Conservation (phyloP, 2,797 vertebrate genomes). For the Mormyrops boulengeri region DNA sequence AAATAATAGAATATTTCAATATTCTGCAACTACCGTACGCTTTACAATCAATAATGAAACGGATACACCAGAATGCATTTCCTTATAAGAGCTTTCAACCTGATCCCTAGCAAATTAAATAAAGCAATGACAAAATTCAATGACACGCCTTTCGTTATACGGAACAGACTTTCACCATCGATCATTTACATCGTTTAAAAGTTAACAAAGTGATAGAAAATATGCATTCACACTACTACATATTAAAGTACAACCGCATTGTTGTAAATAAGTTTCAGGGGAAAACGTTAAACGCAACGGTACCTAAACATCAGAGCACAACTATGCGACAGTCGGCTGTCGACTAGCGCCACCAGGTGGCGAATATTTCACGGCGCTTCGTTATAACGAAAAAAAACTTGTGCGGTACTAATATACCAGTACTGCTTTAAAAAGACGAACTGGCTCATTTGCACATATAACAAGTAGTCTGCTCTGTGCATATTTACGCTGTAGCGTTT, state of each 20-base stretch:
- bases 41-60: neutral
- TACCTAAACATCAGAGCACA: neutral
- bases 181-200: neutral
- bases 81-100: neutral
- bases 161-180: neutral
- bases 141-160: neutral
- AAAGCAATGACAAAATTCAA: neutral
- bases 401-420: neutral
- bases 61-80: neutral
- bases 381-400: neutral
- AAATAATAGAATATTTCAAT: neutral
- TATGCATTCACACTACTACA: neutral
- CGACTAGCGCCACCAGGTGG: conserved; percentile 10
- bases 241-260: neutral
- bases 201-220: neutral
- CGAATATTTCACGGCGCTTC: neutral
- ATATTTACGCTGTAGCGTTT: neutral
- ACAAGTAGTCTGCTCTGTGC: neutral
- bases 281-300: neutral
- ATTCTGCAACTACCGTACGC: neutral
- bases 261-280: neutral
- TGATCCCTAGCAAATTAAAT: neutral
- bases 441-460: neutral
- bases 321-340: neutral
- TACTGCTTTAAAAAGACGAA: neutral